Evolutionary conservation across 2,113 vertebrate genomes (phyloP).

Genomic region (Conger conger): DNA sequence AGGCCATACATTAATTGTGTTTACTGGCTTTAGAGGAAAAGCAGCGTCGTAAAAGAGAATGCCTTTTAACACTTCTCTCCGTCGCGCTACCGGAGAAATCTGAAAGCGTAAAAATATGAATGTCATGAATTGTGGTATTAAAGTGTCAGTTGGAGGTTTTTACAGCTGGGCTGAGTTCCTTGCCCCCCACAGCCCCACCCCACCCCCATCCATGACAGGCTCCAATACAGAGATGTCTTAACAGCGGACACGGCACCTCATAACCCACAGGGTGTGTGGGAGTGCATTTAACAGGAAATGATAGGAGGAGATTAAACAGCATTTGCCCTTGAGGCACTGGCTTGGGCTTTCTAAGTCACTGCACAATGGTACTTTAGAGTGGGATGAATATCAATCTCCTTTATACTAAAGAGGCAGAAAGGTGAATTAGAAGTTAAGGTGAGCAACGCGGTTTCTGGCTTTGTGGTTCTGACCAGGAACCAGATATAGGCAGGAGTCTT

Average conservation of each 20-base stretch:
- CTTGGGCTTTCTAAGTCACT: slow-evolving; percentile 19
- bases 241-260: background rate
- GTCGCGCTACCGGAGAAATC: slow-evolving; percentile 40
- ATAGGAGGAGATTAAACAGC: slow-evolving; percentile 60
- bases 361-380: background rate
- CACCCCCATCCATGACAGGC: background rate
- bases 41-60: slow-evolving; percentile 41
- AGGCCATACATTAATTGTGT: slow-evolving; percentile 34
- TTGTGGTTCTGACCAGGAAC: background rate
- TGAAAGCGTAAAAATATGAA: slow-evolving; percentile 48
- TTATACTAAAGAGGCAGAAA: background rate
- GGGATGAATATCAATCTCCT: background rate
- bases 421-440: background rate
- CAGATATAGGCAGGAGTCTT: background rate
- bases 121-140: slow-evolving; percentile 60
- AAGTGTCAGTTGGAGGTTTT: slow-evolving; percentile 51
- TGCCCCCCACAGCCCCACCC: too few relatives aligned
- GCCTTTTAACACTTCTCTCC: slow-evolving; percentile 26
- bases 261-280: background rate
- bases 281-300: slow-evolving; percentile 28
- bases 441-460: background rate
- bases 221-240: background rate
- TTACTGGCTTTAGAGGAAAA: slow-evolving; percentile 31
- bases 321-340: slow-evolving; percentile 51
- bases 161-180: slow-evolving; percentile 11